Percentiles rank a stretch among this genome's conserved stretches.
Evolutionary conservation across 35 echinoderm and acorn worm species (phyloP).

Genomic region (Heliocidaris tuberculata): DNA sequence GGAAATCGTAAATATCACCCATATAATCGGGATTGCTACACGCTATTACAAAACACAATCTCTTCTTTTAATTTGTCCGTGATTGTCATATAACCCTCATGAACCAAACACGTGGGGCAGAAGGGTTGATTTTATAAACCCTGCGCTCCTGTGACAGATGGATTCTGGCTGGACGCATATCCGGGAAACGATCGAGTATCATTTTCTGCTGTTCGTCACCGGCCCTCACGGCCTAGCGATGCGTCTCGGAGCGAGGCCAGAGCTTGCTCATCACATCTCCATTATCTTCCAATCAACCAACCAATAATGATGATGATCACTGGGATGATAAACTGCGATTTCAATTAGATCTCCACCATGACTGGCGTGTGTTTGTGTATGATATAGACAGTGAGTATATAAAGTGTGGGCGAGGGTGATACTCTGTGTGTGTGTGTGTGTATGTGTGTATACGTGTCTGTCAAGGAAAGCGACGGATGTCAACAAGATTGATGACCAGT

Average conservation of each 20-base stretch:
- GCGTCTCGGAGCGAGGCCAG: slow-evolving; percentile 36
- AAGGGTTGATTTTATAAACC: not conserved
- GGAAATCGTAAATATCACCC: too few species aligned
- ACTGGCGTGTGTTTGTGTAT: not conserved
- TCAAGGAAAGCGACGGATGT: not conserved
- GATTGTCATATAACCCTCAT: too few species aligned
- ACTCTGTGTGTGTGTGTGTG: not conserved
- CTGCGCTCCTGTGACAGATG: not conserved
- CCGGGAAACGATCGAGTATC: not conserved
- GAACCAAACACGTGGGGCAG: not conserved
- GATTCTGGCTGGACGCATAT: not conserved
- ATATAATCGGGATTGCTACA: too few species aligned
- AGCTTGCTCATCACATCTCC: slow-evolving; percentile 24
- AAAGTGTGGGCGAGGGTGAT: not conserved
- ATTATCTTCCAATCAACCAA: slow-evolving; percentile 41
- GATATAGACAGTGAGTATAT: not conserved
- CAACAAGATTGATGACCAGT: not conserved
- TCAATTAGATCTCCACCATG: not conserved
- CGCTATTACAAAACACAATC: too few species aligned
- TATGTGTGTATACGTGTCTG: not conserved
- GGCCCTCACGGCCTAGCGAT: not conserved
- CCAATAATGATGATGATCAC: not conserved
- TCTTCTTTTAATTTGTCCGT: too few species aligned
- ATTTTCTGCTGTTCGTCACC: not conserved
- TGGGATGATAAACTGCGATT: slow-evolving; percentile 30